A percentile compares a stretch with the other conserved stretches of the same genome.
These are phyloP conservation scores for Molanna angustata DNA, from an alignment of 2,888 invertebrate genomes.

Conservation along the genomic window DNA sequence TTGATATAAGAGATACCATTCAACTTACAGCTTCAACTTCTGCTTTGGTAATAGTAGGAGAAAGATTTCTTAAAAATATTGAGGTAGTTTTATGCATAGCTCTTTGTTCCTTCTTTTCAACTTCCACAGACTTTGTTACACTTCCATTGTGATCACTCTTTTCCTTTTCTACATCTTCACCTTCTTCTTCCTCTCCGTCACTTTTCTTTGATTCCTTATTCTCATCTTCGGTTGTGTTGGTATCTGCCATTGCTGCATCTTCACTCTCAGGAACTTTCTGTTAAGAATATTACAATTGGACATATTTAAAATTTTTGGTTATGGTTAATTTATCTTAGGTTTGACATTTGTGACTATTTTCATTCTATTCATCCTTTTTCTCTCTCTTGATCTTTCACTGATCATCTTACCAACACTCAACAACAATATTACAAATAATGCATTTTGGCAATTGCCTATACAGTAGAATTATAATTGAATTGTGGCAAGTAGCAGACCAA, in stretches of 20 bases:
- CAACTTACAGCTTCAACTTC: constrained; percentile 89
- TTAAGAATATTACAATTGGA: background rate
- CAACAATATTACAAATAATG: no score
- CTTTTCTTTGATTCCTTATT: constrained; percentile 45
- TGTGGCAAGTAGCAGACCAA: no score
- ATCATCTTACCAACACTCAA: no score
- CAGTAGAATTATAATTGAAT: no score
- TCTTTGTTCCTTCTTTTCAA: constrained; percentile 55
- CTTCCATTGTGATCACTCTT: constrained; percentile 39
- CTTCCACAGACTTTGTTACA: constrained; percentile 41
- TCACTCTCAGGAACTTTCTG: background rate
- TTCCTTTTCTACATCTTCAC: constrained; percentile 48
- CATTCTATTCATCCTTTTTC: no score
- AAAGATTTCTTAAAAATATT: constrained; percentile 93
- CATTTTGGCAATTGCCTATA: no score
- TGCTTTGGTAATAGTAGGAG: constrained; percentile 92
- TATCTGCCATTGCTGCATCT: constrained; percentile 20
- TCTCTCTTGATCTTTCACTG: no score
- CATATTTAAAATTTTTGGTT: no score
- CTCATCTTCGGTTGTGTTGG: constrained; percentile 34
- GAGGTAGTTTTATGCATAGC: constrained; percentile 94
- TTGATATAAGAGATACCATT: background rate
- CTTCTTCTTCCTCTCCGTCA: constrained; percentile 36
- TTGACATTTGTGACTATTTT: no score
- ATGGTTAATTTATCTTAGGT: no score